Percentiles rank a stretch among this genome's conserved stretches.
These are phyloP conservation scores for Agonopterix heracliana DNA, from an alignment of 2,888 invertebrate species.

Conservation along the genomic window DNA sequence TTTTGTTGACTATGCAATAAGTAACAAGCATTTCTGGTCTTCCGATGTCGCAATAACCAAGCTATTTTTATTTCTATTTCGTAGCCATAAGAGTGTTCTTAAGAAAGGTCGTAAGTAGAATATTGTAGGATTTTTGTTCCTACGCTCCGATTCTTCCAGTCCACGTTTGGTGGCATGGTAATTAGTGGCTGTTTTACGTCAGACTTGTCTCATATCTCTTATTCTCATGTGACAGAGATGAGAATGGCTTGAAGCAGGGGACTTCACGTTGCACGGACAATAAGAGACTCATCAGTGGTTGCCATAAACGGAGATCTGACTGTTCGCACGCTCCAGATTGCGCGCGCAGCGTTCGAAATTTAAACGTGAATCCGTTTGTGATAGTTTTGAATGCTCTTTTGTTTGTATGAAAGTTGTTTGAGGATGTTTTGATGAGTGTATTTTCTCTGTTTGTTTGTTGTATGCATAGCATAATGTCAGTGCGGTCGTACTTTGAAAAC, in stretches of 20 bases:
- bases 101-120: too few relatives aligned
- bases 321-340: conserved; percentile 54
- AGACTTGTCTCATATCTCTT: conserved; percentile 10
- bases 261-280: conserved; percentile 5
- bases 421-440: too few relatives aligned
- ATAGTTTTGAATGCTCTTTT: conserved; percentile 14
- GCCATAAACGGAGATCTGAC: conserved; percentile 27
- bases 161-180: conserved; percentile 18
- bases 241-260: background rate
- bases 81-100: too few relatives aligned
- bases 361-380: conserved; percentile 21
- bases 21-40: too few relatives aligned
- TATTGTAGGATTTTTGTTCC: conserved; percentile 11
- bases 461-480: too few relatives aligned
- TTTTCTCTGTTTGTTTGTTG: too few relatives aligned
- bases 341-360: conserved; percentile 25
- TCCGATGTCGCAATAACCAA: too few relatives aligned
- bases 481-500: too few relatives aligned
- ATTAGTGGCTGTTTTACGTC: conserved; percentile 13
- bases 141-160: conserved; percentile 16
- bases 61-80: too few relatives aligned
- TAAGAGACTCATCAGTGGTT: conserved; percentile 29
- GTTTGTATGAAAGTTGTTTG: background rate
- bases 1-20: background rate
- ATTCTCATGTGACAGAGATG: conserved; percentile 1